Percentiles rank a stretch among this genome's conserved stretches.
Conservation (phyloP, 2,113 vertebrate genomes). For the Oenanthe melanoleuca region DNA sequence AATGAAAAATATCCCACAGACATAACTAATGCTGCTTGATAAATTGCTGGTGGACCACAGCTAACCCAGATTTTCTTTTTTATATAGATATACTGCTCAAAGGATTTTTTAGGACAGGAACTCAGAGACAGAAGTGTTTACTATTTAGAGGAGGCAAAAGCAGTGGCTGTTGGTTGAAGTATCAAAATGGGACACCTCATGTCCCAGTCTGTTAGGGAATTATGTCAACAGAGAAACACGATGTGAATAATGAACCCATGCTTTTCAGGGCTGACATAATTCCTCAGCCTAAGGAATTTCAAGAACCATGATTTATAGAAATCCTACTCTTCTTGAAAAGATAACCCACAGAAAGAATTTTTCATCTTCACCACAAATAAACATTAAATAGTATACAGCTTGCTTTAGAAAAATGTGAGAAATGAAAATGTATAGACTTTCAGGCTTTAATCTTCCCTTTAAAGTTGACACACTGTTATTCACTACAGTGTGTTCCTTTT, state of each 20-base stretch:
- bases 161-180: slow-evolving; percentile 14
- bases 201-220: slow-evolving; percentile 54
- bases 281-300: slow-evolving; percentile 32
- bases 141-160: slow-evolving; percentile 9
- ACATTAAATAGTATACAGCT: neutral
- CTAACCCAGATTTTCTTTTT: slow-evolving; percentile 1
- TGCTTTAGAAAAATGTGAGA: slow-evolving; percentile 1
- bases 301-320: neutral
- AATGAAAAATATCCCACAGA: slow-evolving; percentile 61
- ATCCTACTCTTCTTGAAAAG: neutral
- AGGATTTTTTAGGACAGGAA: neutral
- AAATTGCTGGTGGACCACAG: slow-evolving; percentile 25
- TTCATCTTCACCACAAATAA: slow-evolving; percentile 8
- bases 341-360: slow-evolving; percentile 6
- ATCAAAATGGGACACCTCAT: slow-evolving; percentile 38
- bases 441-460: neutral
- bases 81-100: neutral
- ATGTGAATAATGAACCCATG: slow-evolving; percentile 41
- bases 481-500: neutral
- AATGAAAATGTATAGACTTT: neutral
- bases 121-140: neutral
- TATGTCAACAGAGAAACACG: slow-evolving; percentile 47
- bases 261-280: slow-evolving; percentile 51
- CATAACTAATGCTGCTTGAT: slow-evolving; percentile 20
- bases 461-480: neutral